Percentiles rank a stretch among this genome's conserved stretches.
Evolutionary conservation across 1,140 invertebrate genomes (phyloP).

Genomic region (Drosophila persimilis): DNA sequence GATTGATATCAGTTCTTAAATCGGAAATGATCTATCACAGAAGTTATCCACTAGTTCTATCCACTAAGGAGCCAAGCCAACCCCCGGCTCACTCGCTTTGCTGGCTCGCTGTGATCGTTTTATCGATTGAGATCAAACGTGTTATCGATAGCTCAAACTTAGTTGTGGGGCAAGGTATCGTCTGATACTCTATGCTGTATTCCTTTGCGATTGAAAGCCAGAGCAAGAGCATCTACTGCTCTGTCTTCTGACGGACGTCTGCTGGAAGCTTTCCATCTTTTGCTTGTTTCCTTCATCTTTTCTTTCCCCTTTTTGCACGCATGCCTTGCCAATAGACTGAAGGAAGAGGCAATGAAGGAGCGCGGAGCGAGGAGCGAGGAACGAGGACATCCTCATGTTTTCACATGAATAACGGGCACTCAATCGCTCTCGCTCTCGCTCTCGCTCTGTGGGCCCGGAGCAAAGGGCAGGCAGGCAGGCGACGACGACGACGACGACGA

Average conservation of each 20-base stretch:
- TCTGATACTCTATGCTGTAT: too few species aligned
- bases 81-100: too few species aligned
- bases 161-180: not conserved
- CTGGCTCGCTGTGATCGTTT: too few species aligned
- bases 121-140: too few species aligned
- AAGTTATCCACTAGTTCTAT: too few species aligned
- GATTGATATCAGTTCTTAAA: too few species aligned
- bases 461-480: not conserved
- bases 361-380: too few species aligned
- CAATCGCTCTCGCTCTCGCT: not conserved
- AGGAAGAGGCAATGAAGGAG: not conserved
- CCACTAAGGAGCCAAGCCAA: too few species aligned
- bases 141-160: not conserved
- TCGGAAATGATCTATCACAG: too few species aligned
- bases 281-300: slow-evolving; percentile 32
- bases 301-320: slow-evolving; percentile 21
- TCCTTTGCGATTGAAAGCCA: too few species aligned
- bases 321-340: slow-evolving; percentile 16
- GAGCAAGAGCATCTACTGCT: slow-evolving; percentile 31
- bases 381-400: slow-evolving; percentile 23
- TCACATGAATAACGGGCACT: slow-evolving; percentile 23
- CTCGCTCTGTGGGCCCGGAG: slow-evolving; percentile 8
- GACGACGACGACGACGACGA: not conserved
- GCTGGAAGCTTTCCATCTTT: not conserved
- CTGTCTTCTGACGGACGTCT: not conserved